Conservation (phyloP, 2,113 vertebrate species). For the Xiphophorus maculatus region DNA sequence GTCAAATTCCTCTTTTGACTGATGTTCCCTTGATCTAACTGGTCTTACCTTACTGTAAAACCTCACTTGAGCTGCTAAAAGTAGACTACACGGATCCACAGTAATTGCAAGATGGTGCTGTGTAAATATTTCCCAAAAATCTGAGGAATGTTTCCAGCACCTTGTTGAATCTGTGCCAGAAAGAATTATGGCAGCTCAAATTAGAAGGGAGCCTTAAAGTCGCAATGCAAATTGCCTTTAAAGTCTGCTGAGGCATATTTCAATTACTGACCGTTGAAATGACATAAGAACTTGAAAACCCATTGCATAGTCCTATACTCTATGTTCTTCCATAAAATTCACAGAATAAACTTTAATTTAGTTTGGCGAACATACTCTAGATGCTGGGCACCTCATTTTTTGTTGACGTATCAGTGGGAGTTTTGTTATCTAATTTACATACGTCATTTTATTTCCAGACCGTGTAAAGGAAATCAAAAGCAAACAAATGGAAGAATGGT, state of each 20-base stretch:
- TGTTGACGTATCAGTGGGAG: background rate
- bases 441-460: constrained; percentile 46
- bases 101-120: background rate
- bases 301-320: background rate
- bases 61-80: background rate
- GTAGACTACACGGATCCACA: background rate
- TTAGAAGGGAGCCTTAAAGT: background rate
- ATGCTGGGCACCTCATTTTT: background rate
- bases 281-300: background rate
- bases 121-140: background rate
- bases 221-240: background rate
- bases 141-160: background rate
- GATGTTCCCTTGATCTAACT: background rate
- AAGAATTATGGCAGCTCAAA: too few species aligned
- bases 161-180: background rate
- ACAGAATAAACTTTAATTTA: background rate
- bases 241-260: background rate
- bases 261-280: background rate
- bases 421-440: constrained; percentile 12
- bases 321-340: background rate
- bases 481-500: constrained; percentile 53
- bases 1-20: background rate
- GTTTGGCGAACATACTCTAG: background rate
- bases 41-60: background rate
- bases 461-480: constrained; percentile 46